These are phyloP conservation scores for Ictidomys tridecemlineatus DNA, from an alignment of 2,113 vertebrate genomes.

Conservation along the genomic window DNA sequence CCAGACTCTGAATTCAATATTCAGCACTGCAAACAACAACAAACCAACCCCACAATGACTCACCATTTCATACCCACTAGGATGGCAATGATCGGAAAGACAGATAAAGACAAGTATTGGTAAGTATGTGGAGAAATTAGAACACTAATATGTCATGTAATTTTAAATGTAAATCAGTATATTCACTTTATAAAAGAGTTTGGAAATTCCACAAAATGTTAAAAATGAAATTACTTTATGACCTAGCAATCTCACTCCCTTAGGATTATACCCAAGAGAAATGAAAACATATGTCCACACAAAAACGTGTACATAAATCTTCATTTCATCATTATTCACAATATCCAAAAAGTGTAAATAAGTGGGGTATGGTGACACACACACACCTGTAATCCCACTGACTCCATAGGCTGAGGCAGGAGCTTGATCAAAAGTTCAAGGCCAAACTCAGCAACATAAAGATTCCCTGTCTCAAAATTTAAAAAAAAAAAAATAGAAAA, in stretches of 20 bases:
- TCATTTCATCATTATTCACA: neutral
- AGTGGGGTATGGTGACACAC: neutral
- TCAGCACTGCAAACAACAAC: too few species aligned
- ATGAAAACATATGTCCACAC: neutral
- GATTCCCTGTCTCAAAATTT: too few species aligned
- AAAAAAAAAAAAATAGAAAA: too few species aligned
- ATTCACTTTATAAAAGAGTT: neutral
- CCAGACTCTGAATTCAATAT: neutral
- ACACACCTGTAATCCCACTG: too few species aligned
- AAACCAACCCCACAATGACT: neutral
- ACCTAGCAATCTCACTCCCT: neutral
- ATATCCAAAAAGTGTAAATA: neutral
- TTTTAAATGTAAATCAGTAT: neutral
- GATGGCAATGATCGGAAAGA: neutral
- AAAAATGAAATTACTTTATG: neutral
- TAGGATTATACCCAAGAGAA: neutral
- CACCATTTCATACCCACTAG: neutral
- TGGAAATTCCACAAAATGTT: neutral
- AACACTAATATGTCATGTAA: neutral
- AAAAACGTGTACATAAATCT: neutral
- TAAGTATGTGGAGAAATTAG: neutral
- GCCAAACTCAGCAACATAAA: too few species aligned
- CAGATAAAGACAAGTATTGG: neutral
- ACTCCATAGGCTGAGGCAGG: too few species aligned
- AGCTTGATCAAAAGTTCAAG: too few species aligned